phyloP scores from a whole-genome alignment of 2,797 vertebrate genomes.

The Enteromius fasciolatus region DNA sequence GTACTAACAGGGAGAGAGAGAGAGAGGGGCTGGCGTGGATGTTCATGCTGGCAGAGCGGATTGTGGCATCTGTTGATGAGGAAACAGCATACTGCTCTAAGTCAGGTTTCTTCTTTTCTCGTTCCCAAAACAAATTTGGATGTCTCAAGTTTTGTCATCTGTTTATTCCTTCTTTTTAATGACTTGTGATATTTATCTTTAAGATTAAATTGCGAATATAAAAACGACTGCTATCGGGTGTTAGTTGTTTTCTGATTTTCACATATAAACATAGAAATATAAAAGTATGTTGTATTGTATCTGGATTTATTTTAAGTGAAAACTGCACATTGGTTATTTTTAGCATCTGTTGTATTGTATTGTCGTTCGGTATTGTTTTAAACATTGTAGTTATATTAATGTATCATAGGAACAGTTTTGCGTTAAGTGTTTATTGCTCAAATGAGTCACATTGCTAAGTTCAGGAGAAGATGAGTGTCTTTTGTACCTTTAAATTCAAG shows the following conservation, averaged over 20 bases:
- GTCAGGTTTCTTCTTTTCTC: slow-evolving; percentile 40
- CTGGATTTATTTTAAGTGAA: background rate
- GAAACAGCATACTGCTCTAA: slow-evolving; percentile 46
- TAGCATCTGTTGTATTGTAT: background rate
- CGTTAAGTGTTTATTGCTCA: background rate
- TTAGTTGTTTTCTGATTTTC: background rate
- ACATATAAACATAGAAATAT: background rate
- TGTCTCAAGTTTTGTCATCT: slow-evolving; percentile 19
- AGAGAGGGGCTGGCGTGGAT: slow-evolving; percentile 76
- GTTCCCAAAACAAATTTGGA: background rate
- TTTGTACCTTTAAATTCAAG: slow-evolving; percentile 57
- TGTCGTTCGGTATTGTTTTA: background rate
- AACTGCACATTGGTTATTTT: background rate
- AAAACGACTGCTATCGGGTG: background rate
- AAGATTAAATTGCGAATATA: background rate
- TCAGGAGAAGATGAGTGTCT: background rate
- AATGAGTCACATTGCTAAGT: background rate
- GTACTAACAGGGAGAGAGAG: slow-evolving; percentile 74
- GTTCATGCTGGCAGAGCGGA: slow-evolving; percentile 63
- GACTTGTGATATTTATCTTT: background rate
- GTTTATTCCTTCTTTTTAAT: background rate
- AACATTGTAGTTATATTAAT: background rate
- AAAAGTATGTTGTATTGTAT: background rate
- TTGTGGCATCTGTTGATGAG: slow-evolving; percentile 64
- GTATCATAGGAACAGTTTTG: background rate